phyloP scores from a whole-genome alignment of 2,797 vertebrate species.

The Rhinoraja longicauda region DNA sequence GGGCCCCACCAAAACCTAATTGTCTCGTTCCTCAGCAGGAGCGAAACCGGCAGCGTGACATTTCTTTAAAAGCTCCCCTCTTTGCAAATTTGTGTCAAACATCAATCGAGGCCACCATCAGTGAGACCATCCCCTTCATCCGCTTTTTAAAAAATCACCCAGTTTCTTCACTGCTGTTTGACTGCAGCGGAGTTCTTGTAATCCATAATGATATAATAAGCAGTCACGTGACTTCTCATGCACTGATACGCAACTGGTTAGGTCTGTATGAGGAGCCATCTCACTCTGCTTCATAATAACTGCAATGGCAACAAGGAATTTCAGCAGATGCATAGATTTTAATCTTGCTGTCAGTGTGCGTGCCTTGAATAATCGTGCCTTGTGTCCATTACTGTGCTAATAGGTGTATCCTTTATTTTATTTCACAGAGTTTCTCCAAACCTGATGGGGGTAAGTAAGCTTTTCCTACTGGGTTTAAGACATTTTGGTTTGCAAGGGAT shows the following conservation, averaged over 20 bases:
- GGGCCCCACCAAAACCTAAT: constrained; percentile 14
- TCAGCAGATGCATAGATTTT: neutral
- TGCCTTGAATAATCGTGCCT: neutral
- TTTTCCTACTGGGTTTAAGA: constrained; percentile 37
- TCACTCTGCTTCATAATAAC: neutral
- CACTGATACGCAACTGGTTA: neutral
- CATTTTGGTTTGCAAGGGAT: neutral
- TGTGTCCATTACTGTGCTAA: neutral
- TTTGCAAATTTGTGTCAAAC: neutral
- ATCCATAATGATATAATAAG: neutral
- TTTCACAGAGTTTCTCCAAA: constrained; percentile 75
- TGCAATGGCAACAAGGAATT: neutral
- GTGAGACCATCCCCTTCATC: neutral
- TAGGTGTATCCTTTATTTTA: constrained; percentile 48
- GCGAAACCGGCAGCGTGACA: neutral
- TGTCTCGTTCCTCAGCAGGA: neutral
- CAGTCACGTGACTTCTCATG: constrained; percentile 21
- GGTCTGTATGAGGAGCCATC: constrained; percentile 8
- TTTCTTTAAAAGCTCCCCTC: neutral
- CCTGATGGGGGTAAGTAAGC: constrained; percentile 76
- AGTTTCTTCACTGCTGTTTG: neutral
- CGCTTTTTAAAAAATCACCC: neutral
- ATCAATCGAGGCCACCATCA: neutral
- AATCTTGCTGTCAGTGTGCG: neutral
- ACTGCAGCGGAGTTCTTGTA: neutral